Base-by-base conservation (phyloP, 2,888 invertebrate species). In the Cylindroiulus punctatus region DNA sequence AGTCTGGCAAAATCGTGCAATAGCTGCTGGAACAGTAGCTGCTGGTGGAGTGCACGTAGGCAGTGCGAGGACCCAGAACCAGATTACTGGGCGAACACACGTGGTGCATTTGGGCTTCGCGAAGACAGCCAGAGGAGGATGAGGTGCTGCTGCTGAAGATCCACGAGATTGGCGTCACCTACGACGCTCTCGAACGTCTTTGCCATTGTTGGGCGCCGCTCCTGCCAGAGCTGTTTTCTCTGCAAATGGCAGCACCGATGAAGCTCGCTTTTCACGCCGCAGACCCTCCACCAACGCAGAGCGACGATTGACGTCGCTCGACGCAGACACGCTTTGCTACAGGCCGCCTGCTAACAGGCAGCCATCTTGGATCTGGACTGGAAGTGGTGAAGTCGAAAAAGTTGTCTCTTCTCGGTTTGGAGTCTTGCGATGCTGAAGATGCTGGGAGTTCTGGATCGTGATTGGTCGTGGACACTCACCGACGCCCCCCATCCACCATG, bases 1-100 rank as follows among this genome's bases (percentile, higher is more conserved):
- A 76, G 76, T 76, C 76, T 76, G 76, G 76, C 22, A 36, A 7
- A 76, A 76, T n/a, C n/a, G n/a, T n/a, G 76, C 76, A 76, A 76
- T 76, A 30, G 76, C 76, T 76, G 76, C 26, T 36, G 36, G 36
- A 76, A 76, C 76, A 30, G 76, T 76, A 30, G 76, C 76, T 76
- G 22, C 14, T 30, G 30, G 76, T 65, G 65, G 65, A 12, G 26
- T 5, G 17, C 19, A n/a, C 19, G 52, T 19, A 22, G n/a, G 65
- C 76, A 30, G 76, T 30, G 12, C 30, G 76, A 30, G 76, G 30
- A 1, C 76, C 76, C 76, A 30, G 76, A 76, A 7, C 76, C 65
- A 22, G 65, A 4, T 65, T 26, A 26, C 65, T 65, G 7, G 10
- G 26, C 8, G 30, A 76, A 30, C 30, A 76, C 76, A 76, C 76